Conservation (phyloP, 1,140 invertebrate species). For the Belonocnema kinseyi region DNA sequence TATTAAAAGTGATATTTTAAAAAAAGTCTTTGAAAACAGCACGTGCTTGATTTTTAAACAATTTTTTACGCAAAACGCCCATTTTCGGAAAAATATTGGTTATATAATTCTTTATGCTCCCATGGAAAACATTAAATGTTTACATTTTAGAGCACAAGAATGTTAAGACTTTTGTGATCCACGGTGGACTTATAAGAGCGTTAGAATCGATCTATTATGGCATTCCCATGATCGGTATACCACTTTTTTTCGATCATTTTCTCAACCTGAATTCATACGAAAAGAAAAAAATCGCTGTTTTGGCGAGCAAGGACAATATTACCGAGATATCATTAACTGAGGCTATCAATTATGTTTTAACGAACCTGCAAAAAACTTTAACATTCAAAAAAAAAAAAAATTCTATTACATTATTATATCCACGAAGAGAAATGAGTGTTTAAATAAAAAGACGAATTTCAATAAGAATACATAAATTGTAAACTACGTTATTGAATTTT, state of each 20-base stretch:
- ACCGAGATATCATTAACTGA: constrained; percentile 58
- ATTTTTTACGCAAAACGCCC: no score
- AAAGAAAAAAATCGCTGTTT: constrained; percentile 50
- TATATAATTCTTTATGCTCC: no score
- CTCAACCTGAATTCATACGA: constrained; percentile 68
- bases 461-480: no score
- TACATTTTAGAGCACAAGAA: constrained; percentile 80
- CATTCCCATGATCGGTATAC: constrained; percentile 84
- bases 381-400: constrained; percentile 54
- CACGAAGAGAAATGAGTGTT: no score
- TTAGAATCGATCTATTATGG: constrained; percentile 83
- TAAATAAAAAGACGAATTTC: no score
- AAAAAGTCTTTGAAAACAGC: no score
- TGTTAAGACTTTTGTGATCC: constrained; percentile 81
- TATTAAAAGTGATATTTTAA: no score
- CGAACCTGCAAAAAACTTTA: no score
- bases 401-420: neutral
- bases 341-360: constrained; percentile 62
- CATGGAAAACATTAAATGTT: no score
- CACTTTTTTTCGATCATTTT: constrained; percentile 82
- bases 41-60: no score
- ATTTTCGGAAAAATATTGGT: no score
- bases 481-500: no score
- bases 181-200: constrained; percentile 83
- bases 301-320: constrained; percentile 64